Percentiles rank a stretch among this genome's conserved stretches.
Evolutionary conservation across 2,888 invertebrate genomes (phyloP).

Genomic region (Brachyopa scutellaris): DNA sequence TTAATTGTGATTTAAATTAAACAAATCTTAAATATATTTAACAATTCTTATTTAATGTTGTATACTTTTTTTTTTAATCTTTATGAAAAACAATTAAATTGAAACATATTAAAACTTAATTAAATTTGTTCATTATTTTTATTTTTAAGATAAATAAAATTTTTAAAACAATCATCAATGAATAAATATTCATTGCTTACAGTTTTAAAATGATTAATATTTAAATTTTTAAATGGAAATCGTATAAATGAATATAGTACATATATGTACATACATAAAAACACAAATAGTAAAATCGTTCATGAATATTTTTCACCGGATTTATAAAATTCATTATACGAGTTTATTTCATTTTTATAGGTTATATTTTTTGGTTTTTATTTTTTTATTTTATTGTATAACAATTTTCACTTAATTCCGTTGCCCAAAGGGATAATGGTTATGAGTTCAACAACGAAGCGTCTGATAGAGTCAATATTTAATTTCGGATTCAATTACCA

Average conservation of each 20-base stretch:
- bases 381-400: not conserved
- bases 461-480: slow-evolving; percentile 40
- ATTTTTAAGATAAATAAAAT: not conserved
- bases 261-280: no score
- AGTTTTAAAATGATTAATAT: not conserved
- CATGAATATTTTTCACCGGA: not conserved
- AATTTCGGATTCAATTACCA: slow-evolving; percentile 52
- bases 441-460: slow-evolving; percentile 2
- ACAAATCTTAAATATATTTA: no score
- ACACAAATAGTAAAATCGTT: no score
- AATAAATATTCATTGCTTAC: not conserved
- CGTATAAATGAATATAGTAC: no score
- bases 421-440: not conserved
- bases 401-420: not conserved
- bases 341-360: not conserved
- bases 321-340: not conserved
- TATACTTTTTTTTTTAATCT: no score
- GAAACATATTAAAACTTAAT: not conserved
- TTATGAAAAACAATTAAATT: no score
- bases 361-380: not conserved
- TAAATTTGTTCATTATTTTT: not conserved
- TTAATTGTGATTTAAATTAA: no score
- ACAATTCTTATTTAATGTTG: no score
- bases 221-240: not conserved
- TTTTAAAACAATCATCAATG: no score